Evolutionary conservation across 2,888 invertebrate species (phyloP).

Genomic region (Silvanus unidentatus): DNA sequence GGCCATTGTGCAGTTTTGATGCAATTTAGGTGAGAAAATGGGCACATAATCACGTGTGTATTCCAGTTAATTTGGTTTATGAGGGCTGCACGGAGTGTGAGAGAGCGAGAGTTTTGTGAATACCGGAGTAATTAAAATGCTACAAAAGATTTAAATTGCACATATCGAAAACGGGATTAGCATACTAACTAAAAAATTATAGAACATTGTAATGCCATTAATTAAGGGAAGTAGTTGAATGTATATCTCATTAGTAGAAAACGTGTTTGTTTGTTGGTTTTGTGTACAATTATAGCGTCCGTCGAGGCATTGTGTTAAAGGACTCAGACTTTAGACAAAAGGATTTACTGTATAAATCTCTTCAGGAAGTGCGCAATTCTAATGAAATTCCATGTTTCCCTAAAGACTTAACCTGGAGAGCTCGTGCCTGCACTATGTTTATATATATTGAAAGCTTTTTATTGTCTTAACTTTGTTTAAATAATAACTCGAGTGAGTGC

Average conservation of each 20-base stretch:
- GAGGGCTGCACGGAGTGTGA: no score
- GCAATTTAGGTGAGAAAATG: no score
- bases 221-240: constrained; percentile 14
- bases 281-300: constrained; percentile 28
- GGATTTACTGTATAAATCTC: constrained; percentile 22
- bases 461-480: no score
- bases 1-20: no score
- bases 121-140: no score
- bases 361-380: constrained; percentile 21
- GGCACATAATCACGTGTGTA: no score
- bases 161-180: no score
- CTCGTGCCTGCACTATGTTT: constrained; percentile 13
- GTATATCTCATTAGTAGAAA: constrained; percentile 33
- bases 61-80: no score
- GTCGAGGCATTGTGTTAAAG: constrained; percentile 17
- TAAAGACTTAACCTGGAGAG: constrained; percentile 11
- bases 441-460: constrained; percentile 4
- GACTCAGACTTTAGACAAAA: constrained; percentile 25
- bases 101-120: no score
- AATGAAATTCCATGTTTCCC: constrained; percentile 28
- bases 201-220: neutral
- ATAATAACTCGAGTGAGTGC: no score
- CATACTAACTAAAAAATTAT: neutral
- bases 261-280: constrained; percentile 36
- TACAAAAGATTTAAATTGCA: no score